Percentiles rank a stretch among this genome's conserved stretches.
These are phyloP conservation scores for Watsonalla cultraria DNA, from an alignment of 2,888 invertebrate genomes.

Conservation along the genomic window DNA sequence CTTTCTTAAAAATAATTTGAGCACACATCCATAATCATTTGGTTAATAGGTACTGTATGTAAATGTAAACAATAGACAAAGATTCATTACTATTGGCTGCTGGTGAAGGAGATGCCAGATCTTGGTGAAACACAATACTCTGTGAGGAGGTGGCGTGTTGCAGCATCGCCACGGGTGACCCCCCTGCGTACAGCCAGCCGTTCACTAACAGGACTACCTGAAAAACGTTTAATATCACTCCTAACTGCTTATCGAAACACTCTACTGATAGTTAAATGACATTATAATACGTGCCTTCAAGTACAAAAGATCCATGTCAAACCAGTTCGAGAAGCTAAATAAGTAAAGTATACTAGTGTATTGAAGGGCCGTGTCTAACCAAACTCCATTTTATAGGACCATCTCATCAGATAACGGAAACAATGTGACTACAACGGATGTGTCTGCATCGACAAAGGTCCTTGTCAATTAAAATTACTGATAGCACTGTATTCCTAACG, in stretches of 20 bases:
- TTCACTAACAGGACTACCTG: constrained; percentile 41
- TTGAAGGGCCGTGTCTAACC: constrained; percentile 40
- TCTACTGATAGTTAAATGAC: too few relatives aligned
- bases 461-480: constrained; percentile 62
- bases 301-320: constrained; percentile 41
- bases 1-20: too few relatives aligned
- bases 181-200: constrained; percentile 32
- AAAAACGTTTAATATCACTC: constrained; percentile 4
- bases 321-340: constrained; percentile 18
- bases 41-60: too few relatives aligned
- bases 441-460: constrained; percentile 59
- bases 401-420: constrained; percentile 58
- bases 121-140: constrained; percentile 51
- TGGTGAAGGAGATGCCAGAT: constrained; percentile 29
- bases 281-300: constrained; percentile 37
- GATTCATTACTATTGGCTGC: constrained; percentile 22
- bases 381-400: constrained; percentile 54
- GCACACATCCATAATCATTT: too few relatives aligned
- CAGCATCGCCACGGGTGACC: constrained; percentile 60
- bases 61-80: neutral
- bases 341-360: constrained; percentile 30
- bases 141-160: constrained; percentile 63
- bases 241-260: neutral
- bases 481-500: constrained; percentile 48
- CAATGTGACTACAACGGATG: constrained; percentile 55